Conservation (phyloP, 2,888 invertebrate genomes). For the Globia sparganii region DNA sequence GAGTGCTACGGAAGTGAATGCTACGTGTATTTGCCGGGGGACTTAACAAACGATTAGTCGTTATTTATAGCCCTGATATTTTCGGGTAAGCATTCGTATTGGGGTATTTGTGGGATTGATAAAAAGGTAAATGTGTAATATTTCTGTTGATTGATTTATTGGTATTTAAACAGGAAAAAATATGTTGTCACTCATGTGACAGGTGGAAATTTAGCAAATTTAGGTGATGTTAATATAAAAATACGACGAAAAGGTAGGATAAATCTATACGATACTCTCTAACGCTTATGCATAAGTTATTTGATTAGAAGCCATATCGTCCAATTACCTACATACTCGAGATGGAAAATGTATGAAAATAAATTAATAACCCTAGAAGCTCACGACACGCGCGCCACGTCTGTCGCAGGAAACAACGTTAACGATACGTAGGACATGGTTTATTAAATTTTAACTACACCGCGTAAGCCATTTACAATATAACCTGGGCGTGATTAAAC, state of each 20-base stretch:
- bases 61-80: slow-evolving; percentile 50
- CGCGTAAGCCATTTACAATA: slow-evolving; percentile 34
- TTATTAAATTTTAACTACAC: slow-evolving; percentile 50
- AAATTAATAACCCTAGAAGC: slow-evolving; percentile 34
- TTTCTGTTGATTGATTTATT: slow-evolving; percentile 6
- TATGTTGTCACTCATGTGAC: not conserved
- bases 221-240: not conserved
- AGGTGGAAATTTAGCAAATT: not conserved
- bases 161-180: not conserved
- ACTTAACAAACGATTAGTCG: slow-evolving; percentile 58
- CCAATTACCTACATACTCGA: slow-evolving; percentile 5
- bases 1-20: slow-evolving; percentile 43
- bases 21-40: slow-evolving; percentile 41
- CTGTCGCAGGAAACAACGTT: slow-evolving; percentile 31
- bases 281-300: not conserved
- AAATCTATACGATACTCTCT: not conserved
- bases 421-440: slow-evolving; percentile 36
- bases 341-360: slow-evolving; percentile 27
- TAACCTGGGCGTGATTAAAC: slow-evolving; percentile 34
- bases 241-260: too few relatives aligned
- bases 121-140: slow-evolving; percentile 15
- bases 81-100: slow-evolving; percentile 25
- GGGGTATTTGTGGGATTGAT: slow-evolving; percentile 17
- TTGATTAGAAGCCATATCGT: not conserved
- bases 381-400: slow-evolving; percentile 14